Evolutionary conservation across 2,113 vertebrate genomes (phyloP).

Genomic region (Stegastes partitus): DNA sequence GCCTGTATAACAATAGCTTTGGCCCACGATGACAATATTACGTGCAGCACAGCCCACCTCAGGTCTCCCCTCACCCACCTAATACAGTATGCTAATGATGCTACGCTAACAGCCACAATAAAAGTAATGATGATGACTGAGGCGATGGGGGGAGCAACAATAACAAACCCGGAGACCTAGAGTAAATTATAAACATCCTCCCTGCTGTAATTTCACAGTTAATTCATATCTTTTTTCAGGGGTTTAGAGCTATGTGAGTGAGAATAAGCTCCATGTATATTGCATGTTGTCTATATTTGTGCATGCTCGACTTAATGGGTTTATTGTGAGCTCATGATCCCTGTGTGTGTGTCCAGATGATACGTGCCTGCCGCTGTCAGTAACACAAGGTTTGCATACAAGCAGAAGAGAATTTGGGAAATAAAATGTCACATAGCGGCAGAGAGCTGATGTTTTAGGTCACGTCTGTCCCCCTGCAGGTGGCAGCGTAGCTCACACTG

Average conservation of each 20-base stretch:
- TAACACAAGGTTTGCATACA: neutral
- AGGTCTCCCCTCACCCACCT: constrained; percentile 46
- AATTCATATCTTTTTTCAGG: constrained; percentile 40
- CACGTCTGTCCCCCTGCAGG: constrained; percentile 45
- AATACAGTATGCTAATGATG: constrained; percentile 70
- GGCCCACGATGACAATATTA: constrained; percentile 41
- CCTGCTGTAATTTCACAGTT: constrained; percentile 47
- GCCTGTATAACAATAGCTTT: constrained; percentile 43
- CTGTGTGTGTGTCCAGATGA: constrained; percentile 9
- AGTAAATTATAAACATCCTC: constrained; percentile 55
- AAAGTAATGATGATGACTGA: constrained; percentile 70
- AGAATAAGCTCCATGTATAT: constrained; percentile 13
- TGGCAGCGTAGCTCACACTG: constrained; percentile 42
- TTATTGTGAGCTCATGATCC: constrained; percentile 8
- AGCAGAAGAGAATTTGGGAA: no score
- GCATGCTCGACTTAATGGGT: constrained; percentile 35
- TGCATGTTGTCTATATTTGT: constrained; percentile 8
- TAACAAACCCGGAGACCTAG: constrained; percentile 61
- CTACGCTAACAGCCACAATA: constrained; percentile 63
- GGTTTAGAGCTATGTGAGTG: constrained; percentile 2
- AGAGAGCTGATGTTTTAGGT: neutral
- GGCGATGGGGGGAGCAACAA: constrained; percentile 44
- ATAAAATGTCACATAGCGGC: no score
- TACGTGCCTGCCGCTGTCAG: neutral
- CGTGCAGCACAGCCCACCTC: constrained; percentile 41